These are phyloP conservation scores for Anolis apletophallus DNA, from an alignment of 2,797 vertebrate species.

Conservation along the genomic window DNA sequence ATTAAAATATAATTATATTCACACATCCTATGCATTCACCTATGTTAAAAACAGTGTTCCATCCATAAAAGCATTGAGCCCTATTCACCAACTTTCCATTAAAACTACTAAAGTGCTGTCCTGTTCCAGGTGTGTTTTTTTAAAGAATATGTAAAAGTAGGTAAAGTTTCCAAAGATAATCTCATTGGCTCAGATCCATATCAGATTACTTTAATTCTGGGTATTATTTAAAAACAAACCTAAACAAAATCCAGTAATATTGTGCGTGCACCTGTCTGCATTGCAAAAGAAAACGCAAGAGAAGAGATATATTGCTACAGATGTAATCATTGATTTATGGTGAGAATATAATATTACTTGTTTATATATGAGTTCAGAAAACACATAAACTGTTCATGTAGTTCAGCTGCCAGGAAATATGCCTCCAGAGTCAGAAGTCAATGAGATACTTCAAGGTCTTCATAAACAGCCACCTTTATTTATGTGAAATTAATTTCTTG, in stretches of 20 bases:
- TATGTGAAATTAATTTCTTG: not conserved
- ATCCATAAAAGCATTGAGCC: too few relatives aligned
- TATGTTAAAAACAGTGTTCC: too few relatives aligned
- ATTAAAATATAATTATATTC: too few relatives aligned
- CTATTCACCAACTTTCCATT: too few relatives aligned
- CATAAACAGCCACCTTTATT: not conserved
- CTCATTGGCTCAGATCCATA: not conserved
- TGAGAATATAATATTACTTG: not conserved
- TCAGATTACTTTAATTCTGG: not conserved
- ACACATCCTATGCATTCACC: too few relatives aligned
- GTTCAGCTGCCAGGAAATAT: not conserved
- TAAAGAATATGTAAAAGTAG: not conserved
- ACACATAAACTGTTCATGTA: constrained; percentile 1
- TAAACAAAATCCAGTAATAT: not conserved
- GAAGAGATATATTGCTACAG: not conserved
- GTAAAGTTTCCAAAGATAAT: not conserved
- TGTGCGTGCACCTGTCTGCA: not conserved
- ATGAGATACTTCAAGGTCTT: not conserved
- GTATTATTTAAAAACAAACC: not conserved
- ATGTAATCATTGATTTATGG: not conserved
- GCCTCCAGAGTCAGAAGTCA: not conserved
- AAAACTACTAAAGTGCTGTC: too few relatives aligned
- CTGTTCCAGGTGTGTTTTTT: too few relatives aligned
- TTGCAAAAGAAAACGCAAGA: not conserved
- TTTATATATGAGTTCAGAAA: not conserved